A percentile compares a stretch with the other conserved stretches of the same genome.
phyloP scores from a whole-genome alignment of 2,888 invertebrate genomes.

The Acholoe squamosa region DNA sequence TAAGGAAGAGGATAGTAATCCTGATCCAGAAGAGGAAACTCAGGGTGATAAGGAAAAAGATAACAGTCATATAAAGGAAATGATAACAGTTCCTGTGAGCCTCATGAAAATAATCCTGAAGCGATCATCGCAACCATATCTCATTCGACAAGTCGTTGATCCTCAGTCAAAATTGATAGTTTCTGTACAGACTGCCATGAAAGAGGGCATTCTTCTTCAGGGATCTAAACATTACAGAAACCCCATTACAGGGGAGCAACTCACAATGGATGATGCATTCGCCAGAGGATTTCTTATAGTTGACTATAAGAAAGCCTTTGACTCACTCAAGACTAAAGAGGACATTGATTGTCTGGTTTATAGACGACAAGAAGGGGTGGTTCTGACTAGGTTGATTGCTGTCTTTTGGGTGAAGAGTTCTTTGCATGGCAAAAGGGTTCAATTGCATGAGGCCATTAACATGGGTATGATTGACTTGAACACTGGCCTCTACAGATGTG shows the following conservation, averaged over 20 bases:
- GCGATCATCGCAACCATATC: not conserved
- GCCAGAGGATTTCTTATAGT: not conserved
- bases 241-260: not conserved
- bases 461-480: not conserved
- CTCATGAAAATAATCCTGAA: not conserved
- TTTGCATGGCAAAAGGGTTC: not conserved
- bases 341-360: not conserved
- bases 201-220: not conserved
- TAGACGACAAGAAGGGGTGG: not conserved
- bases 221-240: not conserved
- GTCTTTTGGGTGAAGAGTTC: not conserved
- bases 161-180: not conserved
- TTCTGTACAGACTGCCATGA: not conserved
- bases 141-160: not conserved
- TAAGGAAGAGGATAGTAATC: too few species aligned
- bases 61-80: not conserved
- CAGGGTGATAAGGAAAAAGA: not conserved
- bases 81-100: not conserved
- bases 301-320: not conserved
- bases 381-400: not conserved
- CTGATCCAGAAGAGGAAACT: too few species aligned
- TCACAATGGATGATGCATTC: not conserved
- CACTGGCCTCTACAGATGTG: not conserved
- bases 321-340: not conserved
- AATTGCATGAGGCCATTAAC: not conserved